Base-by-base conservation (phyloP, 2,797 vertebrate species). In the Gadopsis marmoratus region DNA sequence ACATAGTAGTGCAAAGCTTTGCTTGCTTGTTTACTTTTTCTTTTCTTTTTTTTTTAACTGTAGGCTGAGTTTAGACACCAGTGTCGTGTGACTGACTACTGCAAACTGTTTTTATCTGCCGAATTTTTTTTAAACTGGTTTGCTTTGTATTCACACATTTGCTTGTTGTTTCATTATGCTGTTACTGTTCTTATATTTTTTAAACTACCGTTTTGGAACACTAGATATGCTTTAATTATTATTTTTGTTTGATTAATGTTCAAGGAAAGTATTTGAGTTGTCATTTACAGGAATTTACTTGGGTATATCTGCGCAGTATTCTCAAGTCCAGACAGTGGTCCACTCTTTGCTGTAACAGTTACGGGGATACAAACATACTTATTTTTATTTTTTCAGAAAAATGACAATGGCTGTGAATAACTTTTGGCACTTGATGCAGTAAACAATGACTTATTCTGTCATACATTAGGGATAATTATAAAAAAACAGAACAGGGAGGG, bases 1-100 rank as follows among this genome's bases (percentile, higher is more conserved):
- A 95, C 90, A 94, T 93, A 94, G 85, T 91, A 88, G 88, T 92
- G 92, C 84, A 92, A 80, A 90, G 86, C 82, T 84, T 86, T 85
- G 80, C 86, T 90, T 85, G 83, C 86, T 89, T 87, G 69, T 90
- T 91, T 89, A 85, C 71, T 83, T 90, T 86, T 69, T 39, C 9
- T 39, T 39, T 41, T 4, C 3, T 8, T 76, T 63, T 29, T 58
- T 65, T 89, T 88, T 74, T 66, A 84, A 86, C 74, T 68, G 78
- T 89, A 91, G 91, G 70, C 74, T 66, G 72, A 84, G 35, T 85
- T 87, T 87, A 89, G 86, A 86, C 76, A 86, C 76, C 84, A 86
- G 86, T 78, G 63, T 88, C 79, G 82, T 71, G 66, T 64, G 76
- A 90, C 79, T 83, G 86, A 92, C 81, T 69, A 87, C 85, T 86